Conservation (phyloP, 2,113 vertebrate species). For the zebrafish (Danio rerio) region GRCz12tu NC_133196.1:34878501-34879000, state of each 20-base stretch:
- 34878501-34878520: conserved; percentile 27
- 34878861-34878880: too few relatives aligned
- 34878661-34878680: conserved; percentile 41
- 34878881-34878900: too few relatives aligned
- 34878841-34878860: too few relatives aligned
- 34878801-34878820: too few relatives aligned
- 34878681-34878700: conserved; percentile 27
- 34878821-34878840: too few relatives aligned
- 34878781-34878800: too few relatives aligned
- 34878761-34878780: conserved; percentile 8
- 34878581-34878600: conserved; percentile 39
- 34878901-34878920: too few relatives aligned
- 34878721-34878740: conserved; percentile 23
- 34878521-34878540: conserved; percentile 14
- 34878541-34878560: conserved; percentile 32
- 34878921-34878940: too few relatives aligned
- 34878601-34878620: conserved; percentile 34
- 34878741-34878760: neutral
- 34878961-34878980: too few relatives aligned
- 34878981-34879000: too few relatives aligned
- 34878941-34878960: too few relatives aligned
- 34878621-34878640: conserved; percentile 50
- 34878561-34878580: conserved; percentile 39
- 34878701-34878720: conserved; percentile 8
- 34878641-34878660: conserved; percentile 48